These are phyloP conservation scores for Phalacrocorax carbo DNA, from an alignment of 2,113 vertebrate species.

Conservation along the genomic window DNA sequence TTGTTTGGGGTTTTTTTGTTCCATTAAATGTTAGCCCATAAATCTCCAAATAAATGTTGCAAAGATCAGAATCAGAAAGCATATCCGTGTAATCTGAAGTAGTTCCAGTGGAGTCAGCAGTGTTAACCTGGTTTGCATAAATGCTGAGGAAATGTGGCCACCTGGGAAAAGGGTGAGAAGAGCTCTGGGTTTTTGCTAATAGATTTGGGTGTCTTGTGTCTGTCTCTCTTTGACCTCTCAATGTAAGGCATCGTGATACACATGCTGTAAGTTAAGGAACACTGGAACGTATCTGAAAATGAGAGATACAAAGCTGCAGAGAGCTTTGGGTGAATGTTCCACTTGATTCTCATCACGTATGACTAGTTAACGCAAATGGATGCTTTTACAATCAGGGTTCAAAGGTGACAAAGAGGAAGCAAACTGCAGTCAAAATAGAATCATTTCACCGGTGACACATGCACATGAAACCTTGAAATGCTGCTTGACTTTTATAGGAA, in stretches of 20 bases:
- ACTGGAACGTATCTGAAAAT: neutral
- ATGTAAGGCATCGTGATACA: neutral
- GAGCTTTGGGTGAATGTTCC: neutral
- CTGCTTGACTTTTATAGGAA: constrained; percentile 52
- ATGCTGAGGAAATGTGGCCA: neutral
- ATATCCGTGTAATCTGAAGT: neutral
- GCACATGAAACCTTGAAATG: neutral
- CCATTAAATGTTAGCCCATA: neutral
- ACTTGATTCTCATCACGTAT: neutral
- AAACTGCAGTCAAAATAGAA: neutral
- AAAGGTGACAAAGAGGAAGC: neutral
- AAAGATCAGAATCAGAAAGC: neutral
- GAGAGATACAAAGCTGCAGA: neutral
- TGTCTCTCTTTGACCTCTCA: neutral
- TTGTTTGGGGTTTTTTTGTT: neutral
- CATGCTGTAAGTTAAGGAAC: neutral
- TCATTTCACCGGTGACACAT: neutral
- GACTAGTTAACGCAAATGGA: neutral
- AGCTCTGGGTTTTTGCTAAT: neutral
- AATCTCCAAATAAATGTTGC: neutral
- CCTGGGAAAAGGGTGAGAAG: neutral
- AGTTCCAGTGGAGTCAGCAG: neutral
- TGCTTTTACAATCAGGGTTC: neutral
- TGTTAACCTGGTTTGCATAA: neutral
- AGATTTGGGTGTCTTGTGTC: neutral